Percentiles rank a stretch among this genome's conserved stretches.
Conservation (phyloP, 2,113 vertebrate species). For the Ailurus styani region DNA sequence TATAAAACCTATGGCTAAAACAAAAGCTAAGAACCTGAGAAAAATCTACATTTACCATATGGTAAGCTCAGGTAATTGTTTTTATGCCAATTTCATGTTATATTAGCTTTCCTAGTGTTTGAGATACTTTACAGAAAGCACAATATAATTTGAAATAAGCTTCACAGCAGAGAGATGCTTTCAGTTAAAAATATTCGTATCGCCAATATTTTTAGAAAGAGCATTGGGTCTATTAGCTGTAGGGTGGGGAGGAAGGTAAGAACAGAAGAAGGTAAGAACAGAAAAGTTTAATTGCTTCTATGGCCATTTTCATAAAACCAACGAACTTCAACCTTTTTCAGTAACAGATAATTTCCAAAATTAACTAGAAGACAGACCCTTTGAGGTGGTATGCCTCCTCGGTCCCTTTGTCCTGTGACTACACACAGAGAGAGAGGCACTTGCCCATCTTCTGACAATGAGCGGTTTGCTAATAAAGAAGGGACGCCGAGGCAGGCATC, state of each 20-base stretch:
- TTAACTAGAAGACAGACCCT: not conserved
- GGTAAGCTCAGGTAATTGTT: not conserved
- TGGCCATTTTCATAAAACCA: not conserved
- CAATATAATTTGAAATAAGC: not conserved
- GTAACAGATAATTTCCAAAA: not conserved
- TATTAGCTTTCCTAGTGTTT: not conserved
- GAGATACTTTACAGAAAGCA: not conserved
- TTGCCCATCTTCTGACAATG: not conserved
- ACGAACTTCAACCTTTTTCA: not conserved
- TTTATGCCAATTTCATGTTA: not conserved
- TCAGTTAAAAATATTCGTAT: not conserved
- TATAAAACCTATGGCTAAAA: not conserved
- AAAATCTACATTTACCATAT: not conserved
- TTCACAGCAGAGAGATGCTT: not conserved
- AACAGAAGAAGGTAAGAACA: not conserved
- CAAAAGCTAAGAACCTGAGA: not conserved
- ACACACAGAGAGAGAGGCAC: not conserved
- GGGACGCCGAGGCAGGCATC: not conserved
- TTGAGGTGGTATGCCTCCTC: rapidly evolving
- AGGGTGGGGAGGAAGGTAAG: not conserved
- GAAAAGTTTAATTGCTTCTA: not conserved
- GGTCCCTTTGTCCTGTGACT: rapidly evolving
- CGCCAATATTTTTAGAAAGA: not conserved
- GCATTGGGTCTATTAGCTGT: not conserved
- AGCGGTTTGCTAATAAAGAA: rapidly evolving